Evolutionary conservation across 2,888 invertebrate genomes (phyloP).

Genomic region (Eupithecia insigniata): DNA sequence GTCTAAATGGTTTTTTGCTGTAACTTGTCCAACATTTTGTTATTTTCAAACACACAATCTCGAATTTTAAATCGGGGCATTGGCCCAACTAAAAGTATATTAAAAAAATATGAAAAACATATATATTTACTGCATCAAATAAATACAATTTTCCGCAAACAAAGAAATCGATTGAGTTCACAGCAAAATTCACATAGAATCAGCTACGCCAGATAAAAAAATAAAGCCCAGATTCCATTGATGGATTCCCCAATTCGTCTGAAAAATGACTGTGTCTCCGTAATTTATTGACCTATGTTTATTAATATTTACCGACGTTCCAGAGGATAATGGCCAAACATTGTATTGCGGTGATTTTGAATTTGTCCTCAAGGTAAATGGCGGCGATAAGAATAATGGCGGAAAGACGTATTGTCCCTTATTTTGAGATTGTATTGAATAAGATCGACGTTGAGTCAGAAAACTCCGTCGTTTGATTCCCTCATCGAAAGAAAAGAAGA

Average conservation of each 20-base stretch:
- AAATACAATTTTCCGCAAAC: neutral
- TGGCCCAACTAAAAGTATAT: no score
- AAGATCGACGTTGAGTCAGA: neutral
- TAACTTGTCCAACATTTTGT: neutral
- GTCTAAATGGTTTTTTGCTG: neutral
- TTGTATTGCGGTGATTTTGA: constrained; percentile 8
- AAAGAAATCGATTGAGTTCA: neutral
- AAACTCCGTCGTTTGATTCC: neutral
- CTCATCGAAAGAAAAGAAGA: no score
- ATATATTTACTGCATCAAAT: neutral
- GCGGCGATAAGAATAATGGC: neutral
- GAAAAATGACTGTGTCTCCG: constrained; percentile 38
- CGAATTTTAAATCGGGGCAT: no score
- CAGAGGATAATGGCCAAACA: neutral
- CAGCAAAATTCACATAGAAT: constrained; percentile 8
- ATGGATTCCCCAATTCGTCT: constrained; percentile 39
- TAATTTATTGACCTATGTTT: constrained; percentile 36
- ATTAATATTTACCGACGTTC: constrained; percentile 37
- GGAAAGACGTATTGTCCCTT: neutral
- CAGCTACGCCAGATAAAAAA: constrained; percentile 16
- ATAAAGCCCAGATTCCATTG: constrained; percentile 36
- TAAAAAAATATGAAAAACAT: no score
- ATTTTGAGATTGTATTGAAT: neutral
- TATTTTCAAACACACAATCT: no score
- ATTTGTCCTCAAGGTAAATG: constrained; percentile 4